Evolutionary conservation across 2,888 invertebrate species (phyloP), one percentile per base, ranked within the genome.

Genomic region (Melolontha melolontha): DNA sequence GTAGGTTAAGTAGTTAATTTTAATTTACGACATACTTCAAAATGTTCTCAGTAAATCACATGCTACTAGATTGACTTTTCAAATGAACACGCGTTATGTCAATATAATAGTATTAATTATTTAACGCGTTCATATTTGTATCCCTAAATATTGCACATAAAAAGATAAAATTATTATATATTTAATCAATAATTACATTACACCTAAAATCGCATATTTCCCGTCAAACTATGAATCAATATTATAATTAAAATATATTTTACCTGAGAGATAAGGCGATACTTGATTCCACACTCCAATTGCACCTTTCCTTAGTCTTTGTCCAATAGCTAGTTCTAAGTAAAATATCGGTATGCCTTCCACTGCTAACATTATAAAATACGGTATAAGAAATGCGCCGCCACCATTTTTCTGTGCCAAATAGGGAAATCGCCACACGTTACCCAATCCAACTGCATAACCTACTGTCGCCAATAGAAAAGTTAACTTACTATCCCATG

Each of bases 261-360:
- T 74, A 82, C 83, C 83, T 42, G 92, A 94, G 75, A 95, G 84
- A 81, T 91, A 95, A 0, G 95, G 95, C 17, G 95, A 95, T 59
- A 95, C 93, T 84, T 95, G 94, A 82, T 94, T 95, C 97, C 97
- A 97, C 1, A 96, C 96, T 0, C 96, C 96, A 64, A 97, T 95
- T 14, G 96, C 95, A 11, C 97, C 96, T 83, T 97, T 96, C 74
- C 97, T 87, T 81, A 98, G 84, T 70, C 96, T 86, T 85, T 98
- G 97, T 0, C 97, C 98, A 70, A 98, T 94, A 1, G 97, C 97
- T 79, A 98, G 85, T 84, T 98, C 98, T 82, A 98, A 87, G 82
- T 97, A 97, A 84, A 98, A 96, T 79, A 98, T 95, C 0, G 97
- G 98, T 76, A 98, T 94, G 0, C 97, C 98, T 81, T 97, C 96